Percentiles rank a stretch among this genome's conserved stretches.
Evolutionary conservation across 2,888 invertebrate species (phyloP).

Genomic region (Acronicta psi): DNA sequence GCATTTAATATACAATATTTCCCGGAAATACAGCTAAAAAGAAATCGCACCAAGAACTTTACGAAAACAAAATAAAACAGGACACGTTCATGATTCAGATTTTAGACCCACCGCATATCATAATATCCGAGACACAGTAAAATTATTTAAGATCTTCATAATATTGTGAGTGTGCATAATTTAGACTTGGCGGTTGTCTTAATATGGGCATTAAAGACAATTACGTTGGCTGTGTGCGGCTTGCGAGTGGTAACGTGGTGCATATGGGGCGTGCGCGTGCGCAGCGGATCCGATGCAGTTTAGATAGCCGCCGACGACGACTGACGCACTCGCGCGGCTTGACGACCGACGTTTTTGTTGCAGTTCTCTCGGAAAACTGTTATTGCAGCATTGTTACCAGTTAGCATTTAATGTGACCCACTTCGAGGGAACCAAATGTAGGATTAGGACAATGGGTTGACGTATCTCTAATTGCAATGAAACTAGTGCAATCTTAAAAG

Average conservation of each 20-base stretch:
- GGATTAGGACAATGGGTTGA: conserved; percentile 3
- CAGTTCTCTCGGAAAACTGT: conserved; percentile 38
- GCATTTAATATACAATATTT: conserved; percentile 18
- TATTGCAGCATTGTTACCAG: conserved; percentile 44
- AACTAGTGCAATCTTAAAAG: neutral
- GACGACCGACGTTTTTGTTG: conserved; percentile 33
- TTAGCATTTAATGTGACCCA: conserved; percentile 16
- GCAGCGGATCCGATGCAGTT: conserved; percentile 74
- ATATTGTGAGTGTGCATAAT: conserved; percentile 61
- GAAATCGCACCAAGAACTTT: conserved; percentile 36
- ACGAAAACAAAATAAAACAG: conserved; percentile 34
- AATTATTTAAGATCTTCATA: conserved; percentile 60
- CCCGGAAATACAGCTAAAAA: conserved; percentile 39
- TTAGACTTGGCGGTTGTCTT: conserved; percentile 63
- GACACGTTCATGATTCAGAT: conserved; percentile 52
- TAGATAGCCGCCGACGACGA: conserved; percentile 71
- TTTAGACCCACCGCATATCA: conserved; percentile 46
- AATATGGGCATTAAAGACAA: conserved; percentile 79
- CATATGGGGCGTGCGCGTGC: conserved; percentile 53
- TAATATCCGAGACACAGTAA: conserved; percentile 49
- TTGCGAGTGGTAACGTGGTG: conserved; percentile 60
- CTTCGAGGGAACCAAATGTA: conserved; percentile 4
- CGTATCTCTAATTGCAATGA: neutral
- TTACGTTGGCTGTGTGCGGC: conserved; percentile 67
- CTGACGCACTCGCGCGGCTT: conserved; percentile 45